Base-by-base conservation (phyloP, 1,140 invertebrate species). In the Caenorhabditis inopinata region DNA sequence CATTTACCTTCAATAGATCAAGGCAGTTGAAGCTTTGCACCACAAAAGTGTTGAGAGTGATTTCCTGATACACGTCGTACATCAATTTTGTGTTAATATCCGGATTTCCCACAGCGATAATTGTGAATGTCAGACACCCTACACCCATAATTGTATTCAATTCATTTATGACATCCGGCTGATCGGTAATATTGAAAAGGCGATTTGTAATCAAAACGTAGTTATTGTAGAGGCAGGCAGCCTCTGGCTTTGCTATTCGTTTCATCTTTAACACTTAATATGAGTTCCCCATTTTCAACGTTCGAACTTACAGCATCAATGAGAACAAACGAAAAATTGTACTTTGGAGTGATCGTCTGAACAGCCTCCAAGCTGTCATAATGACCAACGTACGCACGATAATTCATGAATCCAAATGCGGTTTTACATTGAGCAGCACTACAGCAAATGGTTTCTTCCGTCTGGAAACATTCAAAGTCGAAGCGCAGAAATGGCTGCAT, bases 201-300 rank as follows among this genome's bases (percentile, higher is more conserved):
- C 83, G 47, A 58, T 80, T 84, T 1, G 82, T 84, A 23, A 84
- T 76, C 21, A 84, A 38, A 58, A 84, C 73, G 11, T 85, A 47
- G n/a, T 79, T 81, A 51, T 84, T 84, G 45, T 77, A 77, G 14
- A 74, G 73, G 47, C 83, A 84, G 6, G 53, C 45, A 11, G 27
- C 7, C 12, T 45, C 4, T 32, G 42, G 1, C 16, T 16, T 29
- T 7, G 42, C 45, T 5, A 48, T 29, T n/a, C 48, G 21, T 82
- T 83, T 83, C 14, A 78, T 12, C 82, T 83, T 21, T 49, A 82
- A 68, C 49, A 16, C 6, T 75, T 16, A 32, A 35, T 35, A 7
- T 53, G 9, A 16, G 29, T 25, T 32, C 9, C 0, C 12, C n/a
- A 18, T 7, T 27, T 29, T 3, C 4, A 16, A 16, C 1, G 0